phyloP scores from a whole-genome alignment of 2,113 vertebrate species.

The Aegotheles bennettii region DNA sequence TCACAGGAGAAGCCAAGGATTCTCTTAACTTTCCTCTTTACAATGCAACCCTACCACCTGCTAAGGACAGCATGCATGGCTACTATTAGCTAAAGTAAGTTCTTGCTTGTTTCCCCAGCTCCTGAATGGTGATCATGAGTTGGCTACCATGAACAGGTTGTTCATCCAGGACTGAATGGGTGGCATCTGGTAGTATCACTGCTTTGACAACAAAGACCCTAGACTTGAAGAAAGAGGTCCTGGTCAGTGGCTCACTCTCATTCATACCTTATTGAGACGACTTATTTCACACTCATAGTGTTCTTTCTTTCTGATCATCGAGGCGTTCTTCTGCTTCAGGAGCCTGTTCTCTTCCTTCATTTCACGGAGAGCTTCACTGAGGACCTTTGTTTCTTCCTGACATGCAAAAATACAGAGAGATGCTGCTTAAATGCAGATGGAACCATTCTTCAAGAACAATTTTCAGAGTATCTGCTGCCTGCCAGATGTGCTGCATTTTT shows the following conservation, averaged over 20 bases:
- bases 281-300: conserved; percentile 73
- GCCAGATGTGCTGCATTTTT: not conserved
- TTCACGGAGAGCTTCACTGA: conserved; percentile 49
- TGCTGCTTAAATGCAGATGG: not conserved
- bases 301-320: conserved; percentile 53
- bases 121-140: not conserved
- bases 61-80: not conserved
- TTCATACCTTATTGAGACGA: conserved; percentile 74
- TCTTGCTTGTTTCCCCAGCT: not conserved
- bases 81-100: not conserved
- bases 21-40: not conserved
- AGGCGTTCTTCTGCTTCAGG: conserved; percentile 64
- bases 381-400: conserved; percentile 56
- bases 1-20: not conserved
- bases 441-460: not conserved
- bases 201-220: not conserved
- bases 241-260: not conserved
- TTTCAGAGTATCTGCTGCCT: not conserved
- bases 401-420: conserved; percentile 14
- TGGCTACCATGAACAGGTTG: not conserved
- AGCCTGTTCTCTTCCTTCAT: conserved; percentile 71
- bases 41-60: not conserved
- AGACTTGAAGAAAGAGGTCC: not conserved
- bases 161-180: not conserved
- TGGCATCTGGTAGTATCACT: not conserved